Evolutionary conservation across 2,888 invertebrate genomes (phyloP).

Genomic region (Microdon myrmicae): DNA sequence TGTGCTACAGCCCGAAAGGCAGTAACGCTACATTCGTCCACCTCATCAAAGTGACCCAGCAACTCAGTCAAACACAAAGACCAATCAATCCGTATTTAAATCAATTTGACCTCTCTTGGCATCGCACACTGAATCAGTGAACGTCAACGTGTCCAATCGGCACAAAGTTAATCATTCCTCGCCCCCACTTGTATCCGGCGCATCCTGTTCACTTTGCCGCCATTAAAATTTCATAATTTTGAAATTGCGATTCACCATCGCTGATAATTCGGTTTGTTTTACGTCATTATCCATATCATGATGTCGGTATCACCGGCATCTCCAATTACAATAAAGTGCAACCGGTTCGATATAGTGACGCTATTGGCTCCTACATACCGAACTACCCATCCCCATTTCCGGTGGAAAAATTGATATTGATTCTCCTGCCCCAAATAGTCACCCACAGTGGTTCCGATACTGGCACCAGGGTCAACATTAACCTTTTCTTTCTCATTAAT

Average conservation of each 20-base stretch:
- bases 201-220: neutral
- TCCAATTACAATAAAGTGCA: conserved; percentile 4
- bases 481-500: conserved; percentile 33
- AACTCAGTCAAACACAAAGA: no score
- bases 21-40: no score
- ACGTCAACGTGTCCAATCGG: neutral
- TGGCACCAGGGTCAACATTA: conserved; percentile 37
- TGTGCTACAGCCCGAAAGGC: no score
- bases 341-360: neutral
- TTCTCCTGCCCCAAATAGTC: no score
- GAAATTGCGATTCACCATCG: conserved; percentile 19
- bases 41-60: no score
- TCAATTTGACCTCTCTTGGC: no score
- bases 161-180: neutral
- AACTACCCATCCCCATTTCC: no score
- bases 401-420: no score
- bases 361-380: no score
- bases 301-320: conserved; percentile 14
- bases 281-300: conserved; percentile 19
- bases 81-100: no score
- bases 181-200: neutral
- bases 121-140: no score
- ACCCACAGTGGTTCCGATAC: no score
- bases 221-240: conserved; percentile 32
- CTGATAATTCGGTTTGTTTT: conserved; percentile 23